Percentiles rank a stretch among this genome's conserved stretches.
These are phyloP conservation scores for Myodes glareolus DNA, from an alignment of 2,113 vertebrate genomes.

Conservation along the genomic window DNA sequence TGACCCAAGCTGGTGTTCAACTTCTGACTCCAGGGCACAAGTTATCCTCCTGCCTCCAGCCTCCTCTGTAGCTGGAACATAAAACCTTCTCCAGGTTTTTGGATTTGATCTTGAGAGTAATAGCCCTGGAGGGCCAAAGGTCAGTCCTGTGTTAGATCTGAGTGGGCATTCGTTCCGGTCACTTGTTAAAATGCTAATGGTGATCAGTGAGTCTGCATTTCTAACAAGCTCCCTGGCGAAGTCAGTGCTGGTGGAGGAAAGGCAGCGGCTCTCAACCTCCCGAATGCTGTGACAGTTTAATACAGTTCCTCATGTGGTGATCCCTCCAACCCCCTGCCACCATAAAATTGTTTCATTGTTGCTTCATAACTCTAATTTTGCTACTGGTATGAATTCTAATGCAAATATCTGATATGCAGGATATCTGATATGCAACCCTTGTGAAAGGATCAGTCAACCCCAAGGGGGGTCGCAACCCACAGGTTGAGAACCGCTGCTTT, in stretches of 20 bases:
- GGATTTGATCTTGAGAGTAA: constrained; percentile 19
- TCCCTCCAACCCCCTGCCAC: not conserved
- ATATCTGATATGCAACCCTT: not conserved
- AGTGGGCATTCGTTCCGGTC: not conserved
- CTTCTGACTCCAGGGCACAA: not conserved
- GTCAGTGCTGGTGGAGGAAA: not conserved
- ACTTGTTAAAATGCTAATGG: constrained; percentile 33
- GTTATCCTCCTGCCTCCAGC: not conserved
- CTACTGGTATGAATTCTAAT: not conserved
- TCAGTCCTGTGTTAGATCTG: not conserved
- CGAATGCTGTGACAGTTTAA: not conserved
- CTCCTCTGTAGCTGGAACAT: not conserved
- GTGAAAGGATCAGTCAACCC: not conserved
- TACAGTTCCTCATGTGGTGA: not conserved
- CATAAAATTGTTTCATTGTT: not conserved
- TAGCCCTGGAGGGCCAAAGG: not conserved
- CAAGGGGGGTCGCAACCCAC: not conserved
- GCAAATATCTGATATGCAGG: not conserved
- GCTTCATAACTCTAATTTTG: not conserved
- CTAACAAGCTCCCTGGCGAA: constrained; percentile 13
- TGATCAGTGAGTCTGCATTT: constrained; percentile 31
- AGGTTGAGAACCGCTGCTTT: not conserved
- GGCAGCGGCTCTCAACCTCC: not conserved
- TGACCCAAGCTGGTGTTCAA: not conserved
- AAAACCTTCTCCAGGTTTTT: constrained; percentile 1